Base-by-base conservation (phyloP, 2,888 invertebrate genomes). In the Orthosia gracilis region DNA sequence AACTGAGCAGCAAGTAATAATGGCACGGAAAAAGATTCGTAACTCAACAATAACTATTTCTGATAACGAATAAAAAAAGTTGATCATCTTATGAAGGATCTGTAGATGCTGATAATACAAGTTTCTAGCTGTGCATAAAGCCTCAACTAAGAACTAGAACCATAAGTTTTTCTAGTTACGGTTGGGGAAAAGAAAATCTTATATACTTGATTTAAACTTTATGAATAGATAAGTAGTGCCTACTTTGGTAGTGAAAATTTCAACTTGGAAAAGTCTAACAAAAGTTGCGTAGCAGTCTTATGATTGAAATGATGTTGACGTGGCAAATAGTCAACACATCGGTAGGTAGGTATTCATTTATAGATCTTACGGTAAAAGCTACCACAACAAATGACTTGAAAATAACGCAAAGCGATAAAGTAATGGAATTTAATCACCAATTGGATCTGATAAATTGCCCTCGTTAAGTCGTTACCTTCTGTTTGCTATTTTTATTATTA, bases 351-450 rank as follows among this genome's bases (percentile, higher is more conserved):
- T 49, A 52, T 67, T 26, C 23, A 7, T 63, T 62, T 21, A 47
- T 55, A 57, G 11, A 64, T 68, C 23, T 26, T 26, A 70, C 47
- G 54, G n/a, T 57, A 31, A 71, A 76, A 76, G 62, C 62, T 5
- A 75, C 85, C 70, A 67, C 58, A 65, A 78, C 70, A 82, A 85
- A 83, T 72, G 68, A 75, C 77, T 78, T 73, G 79, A 80, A 86
- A 84, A 87, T 84, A 84, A 81, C 57, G 73, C 61, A 80, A 81
- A 83, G 64, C 77, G 79, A 78, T 63, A 75, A 74, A 74, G 65
- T 82, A 85, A 87, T 84, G 80, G 86, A 78, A 86, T 88, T 89
- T 85, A 85, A 88, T 87, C 85, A 83, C 69, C 84, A 86, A 80
- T 85, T 80, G 80, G 81, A 84, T 81, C 80, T 87, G 82, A 86